Evolutionary conservation across 2,888 invertebrate species (phyloP), one percentile per base, ranked within the genome.

Genomic region (Crepidodera aurea): DNA sequence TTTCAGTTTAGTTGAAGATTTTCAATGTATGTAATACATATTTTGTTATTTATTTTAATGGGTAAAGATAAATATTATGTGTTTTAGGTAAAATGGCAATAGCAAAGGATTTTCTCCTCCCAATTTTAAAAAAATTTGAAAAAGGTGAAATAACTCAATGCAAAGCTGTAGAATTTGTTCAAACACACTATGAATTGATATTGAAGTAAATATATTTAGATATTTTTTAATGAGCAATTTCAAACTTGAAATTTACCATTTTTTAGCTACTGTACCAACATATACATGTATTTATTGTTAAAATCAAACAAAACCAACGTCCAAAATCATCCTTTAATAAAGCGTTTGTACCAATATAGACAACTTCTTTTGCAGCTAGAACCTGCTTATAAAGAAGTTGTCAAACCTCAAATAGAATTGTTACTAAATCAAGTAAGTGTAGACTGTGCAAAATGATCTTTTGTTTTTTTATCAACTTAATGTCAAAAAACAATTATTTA

Each of bases 321-420:
- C 16, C 87, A 89, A 73, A 89, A 90, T 71, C 98, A 98, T 84
- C 97, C 98, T n/a, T 88, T 97, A 10, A 87, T 93, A 40, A 92
- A 93, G 77, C 85, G 93, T 65, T 83, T 98, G 53, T 89, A 91
- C 62, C 92, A 94, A 76, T 91, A 92, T 74, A 86, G 90, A 65
- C 87, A 92, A 78, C 83, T 94, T 72, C 81, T 94, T 46, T 85
- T 87, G 65, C 88, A 93, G 82, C 81, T 94, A 68, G 88, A 90
- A 68, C 85, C 88, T 7, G 85, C 88, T 55, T 92, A 89, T 79
- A 84, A 87, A 59, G 85, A 89, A 74, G 82, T 89, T 1, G 84
- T 91, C 27, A 84, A 87, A 72, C 87, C 87, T 16, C 88, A 92
- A 81, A 83, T 92, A 64, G 85, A 87, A 69, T 83, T 85, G 60